Evolutionary conservation across 2,113 vertebrate genomes (phyloP), one percentile per base, ranked within the genome.

Genomic region (Lipophrys pholis): DNA sequence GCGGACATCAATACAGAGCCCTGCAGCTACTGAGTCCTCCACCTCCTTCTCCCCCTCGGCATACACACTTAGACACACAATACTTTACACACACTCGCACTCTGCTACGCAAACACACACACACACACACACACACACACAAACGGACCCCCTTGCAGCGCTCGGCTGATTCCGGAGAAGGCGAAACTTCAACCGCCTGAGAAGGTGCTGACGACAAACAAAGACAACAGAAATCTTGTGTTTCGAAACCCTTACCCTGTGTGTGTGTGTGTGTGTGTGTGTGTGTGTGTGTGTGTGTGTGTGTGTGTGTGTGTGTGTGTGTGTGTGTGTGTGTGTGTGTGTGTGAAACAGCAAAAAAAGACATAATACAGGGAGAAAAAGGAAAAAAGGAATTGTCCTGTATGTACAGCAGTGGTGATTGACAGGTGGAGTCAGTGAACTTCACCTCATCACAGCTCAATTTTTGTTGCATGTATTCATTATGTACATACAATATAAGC

Each of bases 141-240:
- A 86, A 65, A 81, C 40, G 41, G 68, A 87, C 84, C 83, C 86
- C 68, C 80, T 84, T 43, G 78, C 78, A 84, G 73, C 62, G 69
- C 90, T 83, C 52, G 69, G 78, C 86, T 89, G 73, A 88, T 84
- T 86, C 78, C n/a, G 56, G 80, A 90, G 91, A 91, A 63, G 84
- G 80, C 89, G 90, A 85, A 93, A 92, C 69, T 76, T 60, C 88
- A 76, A 91, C 90, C 89, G 69, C 85, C 83, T 85, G 89, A 94
- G 91, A 93, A 93, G 92, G 86, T 91, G 93, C 94, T 92, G 93
- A 94, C 88, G 89, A 91, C 89, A 92, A 92, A 85, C 77, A 80
- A 91, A 89, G 83, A 89, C 85, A 79, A 89, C 81, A 83, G 81
- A 86, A 90, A 82, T 89, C 86, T 85, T 90, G 83, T 82, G 85